phyloP scores from a whole-genome alignment of 1,140 invertebrate species.

The Lasaia peninsularis region DNA sequence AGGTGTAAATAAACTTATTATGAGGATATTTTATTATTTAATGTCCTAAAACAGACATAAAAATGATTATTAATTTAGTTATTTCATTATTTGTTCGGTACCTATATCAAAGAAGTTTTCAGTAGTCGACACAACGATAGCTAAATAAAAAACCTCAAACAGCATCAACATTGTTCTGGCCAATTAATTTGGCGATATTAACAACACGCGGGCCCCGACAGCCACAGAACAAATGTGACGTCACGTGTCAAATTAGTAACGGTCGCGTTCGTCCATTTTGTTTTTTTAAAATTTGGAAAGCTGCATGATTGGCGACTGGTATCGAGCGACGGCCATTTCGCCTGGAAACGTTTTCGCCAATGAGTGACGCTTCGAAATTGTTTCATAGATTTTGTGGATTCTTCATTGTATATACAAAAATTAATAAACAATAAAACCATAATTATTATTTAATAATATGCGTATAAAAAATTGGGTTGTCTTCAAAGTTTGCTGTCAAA shows the following conservation, averaged over 20 bases:
- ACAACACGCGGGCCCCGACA: constrained; percentile 32
- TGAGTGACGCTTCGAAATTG: constrained; percentile 24
- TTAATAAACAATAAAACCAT: too few relatives aligned
- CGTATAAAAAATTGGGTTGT: too few relatives aligned
- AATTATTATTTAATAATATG: too few relatives aligned
- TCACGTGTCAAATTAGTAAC: constrained; percentile 70
- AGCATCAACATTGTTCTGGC: constrained; percentile 21
- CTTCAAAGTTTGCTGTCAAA: too few relatives aligned
- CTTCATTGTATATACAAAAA: neutral
- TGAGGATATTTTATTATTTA: too few relatives aligned
- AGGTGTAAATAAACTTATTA: too few relatives aligned
- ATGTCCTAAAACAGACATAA: too few relatives aligned
- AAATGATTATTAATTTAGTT: too few relatives aligned
- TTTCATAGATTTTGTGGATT: constrained; percentile 24
- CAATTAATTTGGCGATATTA: constrained; percentile 50
- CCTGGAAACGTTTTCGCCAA: constrained; percentile 44
- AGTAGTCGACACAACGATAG: too few relatives aligned
- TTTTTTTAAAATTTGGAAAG: constrained; percentile 66
- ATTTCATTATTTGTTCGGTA: neutral
- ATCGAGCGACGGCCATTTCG: constrained; percentile 44
- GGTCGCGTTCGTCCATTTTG: constrained; percentile 55
- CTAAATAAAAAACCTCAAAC: too few relatives aligned
- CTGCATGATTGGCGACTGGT: constrained; percentile 59
- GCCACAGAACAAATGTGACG: constrained; percentile 60
- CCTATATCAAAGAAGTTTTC: too few relatives aligned